Evolutionary conservation across 1,140 invertebrate species (phyloP), one percentile per base, ranked within the genome.

Genomic region (Diorhabda sublineata): DNA sequence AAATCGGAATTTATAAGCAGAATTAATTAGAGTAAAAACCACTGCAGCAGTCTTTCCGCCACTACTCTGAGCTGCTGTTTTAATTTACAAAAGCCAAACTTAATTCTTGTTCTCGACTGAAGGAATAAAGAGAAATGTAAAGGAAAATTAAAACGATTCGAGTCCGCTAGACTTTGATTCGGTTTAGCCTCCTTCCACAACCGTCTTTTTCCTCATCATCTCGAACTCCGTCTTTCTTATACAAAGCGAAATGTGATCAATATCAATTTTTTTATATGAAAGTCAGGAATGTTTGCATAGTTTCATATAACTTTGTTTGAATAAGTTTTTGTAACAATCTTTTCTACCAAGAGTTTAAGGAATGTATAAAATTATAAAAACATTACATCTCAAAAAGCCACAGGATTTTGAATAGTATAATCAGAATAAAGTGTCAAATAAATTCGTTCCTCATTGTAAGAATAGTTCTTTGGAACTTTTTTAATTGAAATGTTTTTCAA

Each of bases 11-110:
- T 82, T 82, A 82, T 82, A 82, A 82, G 81, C 79, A 80, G 81
- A 82, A 82, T 82, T 82, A 82, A 82, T 82, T 82, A 82, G 81
- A 81, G 74, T 81, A 81, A 81, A 82, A 82, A 81, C 80, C 80
- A 79, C 80, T 79, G 79, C 80, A 77, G 78, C 78, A 72, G 74
- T 73, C 74, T 68, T 71, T 64, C 66, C 73, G 70, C 73, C 47
- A 73, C 75, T 74, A 75, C 77, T 75, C 68, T 75, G 75, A 72
- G 74, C 72, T 78, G 77, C 80, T 80, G 80, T 82, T 82, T 82
- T 82, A 82, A 82, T 82, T 82, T 82, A 82, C 81, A 82, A 82
- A 82, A 82, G 81, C 81, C 81, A 82, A 82, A 82, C 80, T 82
- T 82, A 82, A 82, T 82, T 82, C 81, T 81, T 81, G 80, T 81